Base-by-base conservation (phyloP, 1,140 invertebrate species). In the Phocides pigmalion region DNA sequence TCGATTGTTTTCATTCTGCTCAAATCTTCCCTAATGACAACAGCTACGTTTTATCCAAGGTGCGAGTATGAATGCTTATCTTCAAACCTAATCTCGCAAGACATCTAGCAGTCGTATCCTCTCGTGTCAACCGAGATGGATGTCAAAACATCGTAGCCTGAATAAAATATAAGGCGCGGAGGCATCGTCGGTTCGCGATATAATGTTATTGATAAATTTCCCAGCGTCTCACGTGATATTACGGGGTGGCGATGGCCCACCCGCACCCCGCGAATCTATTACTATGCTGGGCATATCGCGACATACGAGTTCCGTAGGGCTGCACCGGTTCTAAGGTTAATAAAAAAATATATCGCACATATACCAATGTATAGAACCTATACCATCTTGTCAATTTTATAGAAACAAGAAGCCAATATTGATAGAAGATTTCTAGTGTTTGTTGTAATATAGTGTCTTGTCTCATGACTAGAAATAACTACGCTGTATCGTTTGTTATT, bases 161-260 rank as follows among this genome's bases (percentile, higher is more conserved):
- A 90, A 90, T 90, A 90, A 88, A 86, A 87, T 88, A 90, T 89
- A 86, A 87, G 80, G 78, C 73, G 66, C 71, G 79, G 41, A 77
- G 76, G 74, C 71, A 72, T 72, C 74, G 76, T 70, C 76, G 76
- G 76, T 79, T 82, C 79, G 82, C 79, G 79, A 82, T 83, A 82
- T 88, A 85, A 84, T 84, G 76, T 82, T 86, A 90, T 90, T 90
- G 88, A 90, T 90, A 90, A 90, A 90, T 90, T 89, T 86, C 81
- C 73, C 75, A 83, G 67, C 79, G 82, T 86, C 87, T 86, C 84
- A 86, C 81, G 87, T 83, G 87, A 83, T 87, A 87, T 89, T 89
- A 87, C 72, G 73, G 84, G 82, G 76, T 81, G 86, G 79, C 66
- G 73, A 76, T 74, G 66, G 68, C 49, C 74, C 79, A 64, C 82